Evolutionary conservation across 2,888 invertebrate genomes (phyloP).

Genomic region (Thelaira solivaga): DNA sequence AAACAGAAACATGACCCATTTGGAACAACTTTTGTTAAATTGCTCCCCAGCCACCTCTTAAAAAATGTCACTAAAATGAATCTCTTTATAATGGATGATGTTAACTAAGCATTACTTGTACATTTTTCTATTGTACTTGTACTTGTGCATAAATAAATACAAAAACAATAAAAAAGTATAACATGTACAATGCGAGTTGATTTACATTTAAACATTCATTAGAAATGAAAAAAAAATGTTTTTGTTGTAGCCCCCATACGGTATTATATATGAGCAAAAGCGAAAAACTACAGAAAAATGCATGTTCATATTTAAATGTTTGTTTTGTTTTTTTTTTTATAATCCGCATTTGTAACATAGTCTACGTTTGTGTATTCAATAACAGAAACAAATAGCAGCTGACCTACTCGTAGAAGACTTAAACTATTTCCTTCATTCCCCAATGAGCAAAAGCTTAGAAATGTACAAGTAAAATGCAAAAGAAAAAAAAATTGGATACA

Average conservation of each 20-base stretch:
- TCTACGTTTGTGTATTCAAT: background rate
- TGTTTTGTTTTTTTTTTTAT: constrained; percentile 42
- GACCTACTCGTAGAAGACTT: constrained; percentile 38
- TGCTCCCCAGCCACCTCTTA: background rate
- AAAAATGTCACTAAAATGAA: background rate
- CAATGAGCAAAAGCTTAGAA: constrained; percentile 22
- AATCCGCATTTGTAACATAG: constrained; percentile 44
- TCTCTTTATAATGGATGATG: background rate
- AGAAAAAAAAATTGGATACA: background rate
- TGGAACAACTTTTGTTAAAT: background rate
- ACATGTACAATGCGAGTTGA: too few species aligned
- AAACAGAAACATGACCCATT: background rate
- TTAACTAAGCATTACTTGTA: background rate
- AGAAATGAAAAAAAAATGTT: background rate
- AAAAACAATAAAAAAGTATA: background rate
- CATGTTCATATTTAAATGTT: constrained; percentile 38
- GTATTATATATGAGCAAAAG: constrained; percentile 9
- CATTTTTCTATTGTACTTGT: background rate
- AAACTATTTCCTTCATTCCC: constrained; percentile 4
- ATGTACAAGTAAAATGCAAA: too few species aligned
- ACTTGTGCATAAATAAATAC: background rate
- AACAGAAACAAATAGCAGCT: constrained; percentile 34
- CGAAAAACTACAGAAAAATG: background rate
- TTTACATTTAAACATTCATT: constrained; percentile 29
- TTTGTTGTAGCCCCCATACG: constrained; percentile 3